Evolutionary conservation across 2,113 vertebrate species (phyloP), one percentile per base, ranked within the genome.

Genomic region (Entomyzon cyanotis): DNA sequence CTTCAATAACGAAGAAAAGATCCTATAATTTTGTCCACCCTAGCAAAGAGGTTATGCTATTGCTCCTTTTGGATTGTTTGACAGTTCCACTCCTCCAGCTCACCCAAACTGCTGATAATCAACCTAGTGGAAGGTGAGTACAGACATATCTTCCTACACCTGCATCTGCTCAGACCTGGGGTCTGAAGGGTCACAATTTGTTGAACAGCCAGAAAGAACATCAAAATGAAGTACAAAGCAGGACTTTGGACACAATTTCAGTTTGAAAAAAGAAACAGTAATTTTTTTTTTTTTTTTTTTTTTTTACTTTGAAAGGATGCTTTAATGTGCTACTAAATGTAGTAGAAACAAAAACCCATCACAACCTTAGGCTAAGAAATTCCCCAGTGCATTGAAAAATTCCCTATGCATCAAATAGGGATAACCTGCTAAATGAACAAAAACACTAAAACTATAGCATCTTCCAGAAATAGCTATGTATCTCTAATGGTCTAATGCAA

Each of bases 11-110:
- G 62, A 90, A 89, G 49, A 91, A 93, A 79, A 12, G 15, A 80
- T 74, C 31, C 15, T 86, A 53, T 81, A 93, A 89, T 63, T 95
- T 88, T 88, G 33, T 46, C 79, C 65, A 75, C 37, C 18, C 3
- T 69, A 78, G 37, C 39, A 65, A 97, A 97, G 70, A 75, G 44
- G 7, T 46, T 92, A 76, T 31, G n/a, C 24, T 25, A 24, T 47
- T 73, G 37, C 77, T 95, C 84, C 81, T 69, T 84, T 92, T 52
- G 96, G 93, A 78, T 83, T 94, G 56, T 89, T 82, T 92, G 96
- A 96, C 58, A 98, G 95, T 59, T 97, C 83, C 58, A 63, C 62
- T 84, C 73, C 35, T 50, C 82, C 90, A 50, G 50, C 56, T 53
- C 87, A 92, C 80, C 78, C 89, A 92, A 95, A 86, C 21, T 93